These are phyloP conservation scores for Strigops habroptila DNA, from an alignment of 2,113 vertebrate species.

Conservation along the genomic window DNA sequence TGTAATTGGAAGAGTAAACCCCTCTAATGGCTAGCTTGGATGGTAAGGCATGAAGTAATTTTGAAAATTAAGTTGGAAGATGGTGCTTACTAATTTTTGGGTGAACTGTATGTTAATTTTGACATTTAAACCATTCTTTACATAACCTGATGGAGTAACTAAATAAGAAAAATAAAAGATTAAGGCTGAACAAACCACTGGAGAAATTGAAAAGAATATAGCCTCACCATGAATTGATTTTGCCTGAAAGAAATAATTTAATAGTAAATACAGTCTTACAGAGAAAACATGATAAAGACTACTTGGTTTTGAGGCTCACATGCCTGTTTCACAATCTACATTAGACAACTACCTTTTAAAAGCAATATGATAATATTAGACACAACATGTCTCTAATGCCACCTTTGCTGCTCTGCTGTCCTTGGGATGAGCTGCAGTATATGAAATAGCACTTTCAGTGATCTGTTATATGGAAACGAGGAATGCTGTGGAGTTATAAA, in stretches of 20 bases:
- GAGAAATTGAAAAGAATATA: background rate
- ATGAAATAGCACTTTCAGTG: background rate
- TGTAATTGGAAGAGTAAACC: background rate
- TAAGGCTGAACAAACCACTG: background rate
- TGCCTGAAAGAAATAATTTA: background rate
- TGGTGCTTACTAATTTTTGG: background rate
- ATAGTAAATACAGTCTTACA: background rate
- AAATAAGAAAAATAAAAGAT: background rate
- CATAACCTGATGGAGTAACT: background rate
- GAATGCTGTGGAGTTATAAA: background rate
- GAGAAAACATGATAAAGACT: background rate
- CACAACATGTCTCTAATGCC: background rate
- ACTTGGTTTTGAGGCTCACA: background rate
- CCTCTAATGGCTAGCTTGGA: background rate
- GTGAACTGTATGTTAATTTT: background rate
- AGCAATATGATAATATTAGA: background rate
- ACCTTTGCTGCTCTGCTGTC: background rate
- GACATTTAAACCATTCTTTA: background rate
- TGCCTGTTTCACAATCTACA: background rate
- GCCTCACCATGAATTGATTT: background rate
- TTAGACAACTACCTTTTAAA: background rate
- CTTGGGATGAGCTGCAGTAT: background rate
- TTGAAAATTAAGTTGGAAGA: background rate
- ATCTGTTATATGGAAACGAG: background rate
- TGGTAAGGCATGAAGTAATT: background rate